phyloP scores from a whole-genome alignment of 2,888 invertebrate species.

The Ophion slaviceki region DNA sequence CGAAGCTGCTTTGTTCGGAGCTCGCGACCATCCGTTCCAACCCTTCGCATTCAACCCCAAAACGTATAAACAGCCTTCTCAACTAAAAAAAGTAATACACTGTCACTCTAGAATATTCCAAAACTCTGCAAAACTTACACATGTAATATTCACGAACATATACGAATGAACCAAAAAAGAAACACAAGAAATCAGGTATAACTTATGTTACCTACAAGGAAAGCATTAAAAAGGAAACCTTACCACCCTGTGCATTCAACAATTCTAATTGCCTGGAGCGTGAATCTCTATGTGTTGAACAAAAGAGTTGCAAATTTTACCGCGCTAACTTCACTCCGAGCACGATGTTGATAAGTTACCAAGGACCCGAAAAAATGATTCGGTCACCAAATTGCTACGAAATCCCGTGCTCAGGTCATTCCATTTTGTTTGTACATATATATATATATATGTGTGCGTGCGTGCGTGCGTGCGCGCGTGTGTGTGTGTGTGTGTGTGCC shows the following conservation, averaged over 20 bases:
- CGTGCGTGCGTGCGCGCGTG: background rate
- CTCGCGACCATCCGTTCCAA: background rate
- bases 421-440: background rate
- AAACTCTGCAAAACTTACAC: background rate
- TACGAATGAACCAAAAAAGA: background rate
- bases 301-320: slow-evolving; percentile 23
- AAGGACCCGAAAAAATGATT: slow-evolving; percentile 13
- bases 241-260: background rate
- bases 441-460: too few relatives aligned
- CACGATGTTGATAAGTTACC: slow-evolving; percentile 49
- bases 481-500: slow-evolving; percentile 12
- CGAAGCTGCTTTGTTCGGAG: background rate
- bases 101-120: background rate
- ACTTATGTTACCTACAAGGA: background rate
- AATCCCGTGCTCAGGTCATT: background rate
- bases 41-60: background rate
- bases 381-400: background rate
- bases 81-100: background rate
- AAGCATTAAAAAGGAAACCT: background rate
- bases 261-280: background rate
- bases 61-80: background rate
- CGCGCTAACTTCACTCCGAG: slow-evolving; percentile 26
- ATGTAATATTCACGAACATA: background rate
- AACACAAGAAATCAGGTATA: background rate
- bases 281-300: background rate